Percentiles rank a stretch among this genome's conserved stretches.
Conservation (phyloP, 2,113 vertebrate genomes). For the Muntiacus muntjak region DNA sequence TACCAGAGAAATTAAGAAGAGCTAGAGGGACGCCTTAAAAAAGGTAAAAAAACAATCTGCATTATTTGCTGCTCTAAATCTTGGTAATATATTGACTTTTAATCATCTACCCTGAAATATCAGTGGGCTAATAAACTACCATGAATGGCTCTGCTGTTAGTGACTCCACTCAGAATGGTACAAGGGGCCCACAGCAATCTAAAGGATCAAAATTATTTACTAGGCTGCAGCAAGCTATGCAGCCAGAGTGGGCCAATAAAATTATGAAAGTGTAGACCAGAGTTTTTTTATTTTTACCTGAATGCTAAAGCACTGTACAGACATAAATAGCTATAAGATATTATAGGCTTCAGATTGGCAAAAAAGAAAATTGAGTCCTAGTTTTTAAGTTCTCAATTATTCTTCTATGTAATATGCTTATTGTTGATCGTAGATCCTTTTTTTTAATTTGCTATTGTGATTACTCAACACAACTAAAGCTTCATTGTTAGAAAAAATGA, state of each 20-base stretch:
- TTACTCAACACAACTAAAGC: slow-evolving; percentile 28
- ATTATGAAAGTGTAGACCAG: neutral
- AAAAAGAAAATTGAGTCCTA: slow-evolving; percentile 19
- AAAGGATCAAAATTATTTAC: neutral
- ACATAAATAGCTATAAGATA: neutral
- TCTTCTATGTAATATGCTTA: neutral
- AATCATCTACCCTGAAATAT: neutral
- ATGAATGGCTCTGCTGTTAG: neutral
- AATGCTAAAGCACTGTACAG: neutral
- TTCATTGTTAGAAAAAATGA: slow-evolving; percentile 36
- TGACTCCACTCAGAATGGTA: neutral
- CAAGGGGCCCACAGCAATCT: neutral
- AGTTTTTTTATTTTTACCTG: neutral
- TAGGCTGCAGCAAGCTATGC: neutral
- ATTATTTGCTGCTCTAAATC: neutral
- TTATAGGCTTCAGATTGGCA: neutral
- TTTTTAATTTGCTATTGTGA: slow-evolving; percentile 16
- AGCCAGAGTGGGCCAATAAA: neutral
- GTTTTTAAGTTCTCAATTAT: slow-evolving; percentile 18
- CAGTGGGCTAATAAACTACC: neutral
- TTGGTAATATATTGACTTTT: neutral
- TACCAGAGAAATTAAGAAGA: neutral
- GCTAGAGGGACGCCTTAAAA: neutral
- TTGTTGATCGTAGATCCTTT: neutral
- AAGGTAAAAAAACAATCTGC: neutral